phyloP scores from a whole-genome alignment of 2,797 vertebrate genomes.

The Vultur gryphus region DNA sequence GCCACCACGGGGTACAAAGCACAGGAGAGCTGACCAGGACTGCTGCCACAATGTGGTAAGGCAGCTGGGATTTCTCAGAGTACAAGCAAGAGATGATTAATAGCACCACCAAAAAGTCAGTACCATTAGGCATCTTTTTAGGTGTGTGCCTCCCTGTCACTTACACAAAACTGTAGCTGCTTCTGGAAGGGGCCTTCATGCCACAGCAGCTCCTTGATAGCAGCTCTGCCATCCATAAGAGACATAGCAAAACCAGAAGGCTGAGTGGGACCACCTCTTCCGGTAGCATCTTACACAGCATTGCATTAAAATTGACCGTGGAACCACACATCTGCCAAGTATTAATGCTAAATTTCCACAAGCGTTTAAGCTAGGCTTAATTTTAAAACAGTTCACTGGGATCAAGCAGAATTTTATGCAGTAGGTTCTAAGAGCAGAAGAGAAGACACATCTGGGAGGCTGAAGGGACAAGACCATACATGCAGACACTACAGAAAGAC shows the following conservation, averaged over 20 bases:
- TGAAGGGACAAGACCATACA: neutral
- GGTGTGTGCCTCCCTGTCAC: neutral
- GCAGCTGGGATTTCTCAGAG: neutral
- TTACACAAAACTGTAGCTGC: neutral
- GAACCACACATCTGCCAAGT: neutral
- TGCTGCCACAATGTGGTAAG: neutral
- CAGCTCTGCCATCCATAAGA: neutral
- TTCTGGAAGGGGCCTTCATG: neutral
- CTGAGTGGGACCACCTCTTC: neutral
- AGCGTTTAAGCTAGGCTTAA: neutral
- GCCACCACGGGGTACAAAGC: neutral
- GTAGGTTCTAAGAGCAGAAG: neutral
- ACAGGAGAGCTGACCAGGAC: neutral
- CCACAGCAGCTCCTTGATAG: neutral
- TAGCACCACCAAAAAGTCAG: neutral
- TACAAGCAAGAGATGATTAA: neutral
- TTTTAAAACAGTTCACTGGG: neutral
- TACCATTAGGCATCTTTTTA: neutral
- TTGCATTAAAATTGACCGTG: rapidly evolving
- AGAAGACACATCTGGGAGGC: rapidly evolving
- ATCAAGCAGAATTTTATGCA: neutral
- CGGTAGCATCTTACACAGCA: neutral
- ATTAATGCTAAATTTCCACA: neutral
- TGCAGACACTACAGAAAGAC: neutral
- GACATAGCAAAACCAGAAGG: neutral